phyloP scores from a whole-genome alignment of 2,113 vertebrate genomes.

The Psettodes erumei region DNA sequence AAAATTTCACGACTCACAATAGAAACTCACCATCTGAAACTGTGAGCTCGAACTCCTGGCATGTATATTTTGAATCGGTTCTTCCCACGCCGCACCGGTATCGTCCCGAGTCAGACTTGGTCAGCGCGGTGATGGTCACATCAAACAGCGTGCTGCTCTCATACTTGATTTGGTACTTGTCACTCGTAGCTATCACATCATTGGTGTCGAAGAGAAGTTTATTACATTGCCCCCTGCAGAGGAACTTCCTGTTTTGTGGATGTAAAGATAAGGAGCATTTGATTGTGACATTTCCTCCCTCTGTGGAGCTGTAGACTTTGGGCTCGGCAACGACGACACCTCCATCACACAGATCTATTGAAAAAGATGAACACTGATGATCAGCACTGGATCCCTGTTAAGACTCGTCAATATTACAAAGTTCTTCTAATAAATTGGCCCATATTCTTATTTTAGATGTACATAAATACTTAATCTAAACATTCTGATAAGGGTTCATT shows the following conservation, averaged over 20 bases:
- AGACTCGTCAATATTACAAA: too few species aligned
- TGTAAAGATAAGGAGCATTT: not conserved
- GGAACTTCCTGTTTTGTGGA: not conserved
- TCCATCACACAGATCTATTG: conserved; percentile 1
- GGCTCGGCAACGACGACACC: not conserved
- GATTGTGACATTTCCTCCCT: not conserved
- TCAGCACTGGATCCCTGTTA: too few species aligned
- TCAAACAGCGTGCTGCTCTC: not conserved
- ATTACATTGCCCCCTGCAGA: not conserved
- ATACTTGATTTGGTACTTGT: not conserved
- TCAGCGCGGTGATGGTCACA: conserved; percentile 1
- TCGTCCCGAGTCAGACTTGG: not conserved
- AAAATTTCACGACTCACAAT: not conserved
- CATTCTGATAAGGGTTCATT: too few species aligned
- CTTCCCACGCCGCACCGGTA: conserved; percentile 23
- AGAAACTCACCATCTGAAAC: conserved; percentile 32
- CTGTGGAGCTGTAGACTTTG: not conserved
- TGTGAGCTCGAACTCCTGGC: conserved; percentile 22
- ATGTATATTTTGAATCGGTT: not conserved
- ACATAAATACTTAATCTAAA: too few species aligned
- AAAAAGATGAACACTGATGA: not conserved
- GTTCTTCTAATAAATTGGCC: too few species aligned
- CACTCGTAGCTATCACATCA: accelerated
- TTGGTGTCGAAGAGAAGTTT: not conserved
- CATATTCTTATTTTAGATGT: too few species aligned